Percentiles rank a stretch among this genome's conserved stretches.
Conservation (phyloP, 2,113 vertebrate genomes). For the Cinclus mexicanus region DNA sequence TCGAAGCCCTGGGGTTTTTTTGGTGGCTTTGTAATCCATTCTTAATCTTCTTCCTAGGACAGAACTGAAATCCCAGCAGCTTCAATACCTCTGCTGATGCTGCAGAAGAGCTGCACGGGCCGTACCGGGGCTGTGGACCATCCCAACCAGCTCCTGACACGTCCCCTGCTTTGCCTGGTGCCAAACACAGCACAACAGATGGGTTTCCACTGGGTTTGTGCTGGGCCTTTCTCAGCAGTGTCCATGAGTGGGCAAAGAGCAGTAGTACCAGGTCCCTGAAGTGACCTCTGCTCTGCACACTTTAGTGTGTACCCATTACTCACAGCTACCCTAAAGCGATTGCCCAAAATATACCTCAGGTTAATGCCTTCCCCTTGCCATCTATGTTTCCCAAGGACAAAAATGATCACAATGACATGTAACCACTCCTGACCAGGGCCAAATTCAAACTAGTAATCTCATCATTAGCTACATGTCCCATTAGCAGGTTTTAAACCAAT, state of each 20-base stretch:
- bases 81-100: neutral
- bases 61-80: neutral
- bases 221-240: neutral
- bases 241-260: neutral
- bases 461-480: neutral
- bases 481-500: neutral
- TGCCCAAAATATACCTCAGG: neutral
- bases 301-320: rapidly evolving
- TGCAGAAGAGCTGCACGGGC: neutral
- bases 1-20: neutral
- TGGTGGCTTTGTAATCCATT: neutral
- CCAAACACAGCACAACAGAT: neutral
- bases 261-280: neutral
- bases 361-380: neutral
- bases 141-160: neutral
- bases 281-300: neutral
- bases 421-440: neutral
- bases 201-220: neutral
- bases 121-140: neutral
- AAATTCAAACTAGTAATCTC: neutral
- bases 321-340: neutral
- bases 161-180: neutral
- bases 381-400: neutral
- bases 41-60: neutral
- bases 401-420: neutral